A percentile compares a stretch with the other conserved stretches of the same genome.
These are phyloP conservation scores for Aphodius sticticus DNA, from an alignment of 2,888 invertebrate genomes.

Conservation along the genomic window DNA sequence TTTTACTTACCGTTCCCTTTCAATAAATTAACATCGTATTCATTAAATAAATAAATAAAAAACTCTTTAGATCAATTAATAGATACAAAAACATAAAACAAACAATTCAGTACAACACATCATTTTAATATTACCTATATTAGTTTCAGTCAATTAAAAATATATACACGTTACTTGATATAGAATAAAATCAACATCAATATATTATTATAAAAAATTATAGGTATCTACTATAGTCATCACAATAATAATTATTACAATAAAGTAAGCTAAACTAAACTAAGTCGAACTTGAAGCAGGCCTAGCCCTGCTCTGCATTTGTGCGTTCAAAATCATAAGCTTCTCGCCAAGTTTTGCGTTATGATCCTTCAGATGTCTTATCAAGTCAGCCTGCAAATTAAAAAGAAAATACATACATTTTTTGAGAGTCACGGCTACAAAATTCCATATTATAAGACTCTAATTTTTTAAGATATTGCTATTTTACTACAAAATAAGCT, in stretches of 20 bases:
- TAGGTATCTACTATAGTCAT: constrained; percentile 27
- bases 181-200: constrained; percentile 7
- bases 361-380: constrained; percentile 72
- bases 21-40: no score
- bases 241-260: neutral
- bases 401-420: constrained; percentile 13
- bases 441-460: constrained; percentile 14
- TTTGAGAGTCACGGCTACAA: no score
- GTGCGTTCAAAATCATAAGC: constrained; percentile 67
- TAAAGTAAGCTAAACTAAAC: constrained; percentile 15
- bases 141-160: neutral
- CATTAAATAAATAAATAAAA: no score
- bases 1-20: no score
- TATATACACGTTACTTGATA: neutral
- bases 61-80: no score
- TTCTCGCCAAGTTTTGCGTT: constrained; percentile 71
- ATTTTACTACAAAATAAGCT: neutral
- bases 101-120: no score
- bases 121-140: neutral
- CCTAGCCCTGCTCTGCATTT: constrained; percentile 55
- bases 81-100: no score
- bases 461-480: constrained; percentile 20
- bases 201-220: constrained; percentile 7
- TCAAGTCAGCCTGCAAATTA: constrained; percentile 67
- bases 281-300: constrained; percentile 31